Conservation (phyloP, 1,140 invertebrate species). For the Cylas formicarius region DNA sequence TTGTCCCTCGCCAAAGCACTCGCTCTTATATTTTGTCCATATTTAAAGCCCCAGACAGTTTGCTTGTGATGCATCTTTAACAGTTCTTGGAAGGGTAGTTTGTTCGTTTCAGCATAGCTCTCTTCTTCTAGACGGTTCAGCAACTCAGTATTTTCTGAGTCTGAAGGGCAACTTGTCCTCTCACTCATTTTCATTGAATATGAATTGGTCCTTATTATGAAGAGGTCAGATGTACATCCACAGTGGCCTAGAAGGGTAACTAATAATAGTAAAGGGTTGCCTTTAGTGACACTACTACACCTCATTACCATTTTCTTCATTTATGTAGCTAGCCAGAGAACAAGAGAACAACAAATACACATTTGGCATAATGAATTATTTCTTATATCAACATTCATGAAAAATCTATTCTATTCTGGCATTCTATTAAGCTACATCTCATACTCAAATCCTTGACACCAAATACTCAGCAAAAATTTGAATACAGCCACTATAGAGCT, state of each 20-base stretch:
- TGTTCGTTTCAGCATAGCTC: constrained; percentile 25
- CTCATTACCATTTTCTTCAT: too few species aligned
- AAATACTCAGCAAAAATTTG: too few species aligned
- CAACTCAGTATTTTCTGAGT: constrained; percentile 16
- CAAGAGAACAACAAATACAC: neutral
- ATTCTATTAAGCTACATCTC: too few species aligned
- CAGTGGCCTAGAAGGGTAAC: neutral
- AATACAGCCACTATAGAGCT: too few species aligned
- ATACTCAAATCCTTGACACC: too few species aligned
- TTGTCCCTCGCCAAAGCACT: constrained; percentile 25
- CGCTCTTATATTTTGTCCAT: constrained; percentile 29
- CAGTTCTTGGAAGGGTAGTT: constrained; percentile 29
- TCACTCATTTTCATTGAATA: constrained; percentile 7
- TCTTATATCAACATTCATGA: too few species aligned
- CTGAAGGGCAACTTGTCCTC: neutral
- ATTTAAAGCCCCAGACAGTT: constrained; percentile 33
- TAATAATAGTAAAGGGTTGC: neutral
- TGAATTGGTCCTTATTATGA: constrained; percentile 2
- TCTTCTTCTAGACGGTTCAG: constrained; percentile 20
- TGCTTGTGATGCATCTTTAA: constrained; percentile 31
- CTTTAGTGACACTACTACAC: neutral
- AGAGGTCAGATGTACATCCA: neutral
- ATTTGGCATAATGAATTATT: constrained; percentile 3
- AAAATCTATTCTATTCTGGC: too few species aligned
- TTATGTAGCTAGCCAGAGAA: too few species aligned